Percentiles rank a stretch among this genome's conserved stretches.
Evolutionary conservation across 2,888 invertebrate species (phyloP).

Genomic region (Athalia cordata): DNA sequence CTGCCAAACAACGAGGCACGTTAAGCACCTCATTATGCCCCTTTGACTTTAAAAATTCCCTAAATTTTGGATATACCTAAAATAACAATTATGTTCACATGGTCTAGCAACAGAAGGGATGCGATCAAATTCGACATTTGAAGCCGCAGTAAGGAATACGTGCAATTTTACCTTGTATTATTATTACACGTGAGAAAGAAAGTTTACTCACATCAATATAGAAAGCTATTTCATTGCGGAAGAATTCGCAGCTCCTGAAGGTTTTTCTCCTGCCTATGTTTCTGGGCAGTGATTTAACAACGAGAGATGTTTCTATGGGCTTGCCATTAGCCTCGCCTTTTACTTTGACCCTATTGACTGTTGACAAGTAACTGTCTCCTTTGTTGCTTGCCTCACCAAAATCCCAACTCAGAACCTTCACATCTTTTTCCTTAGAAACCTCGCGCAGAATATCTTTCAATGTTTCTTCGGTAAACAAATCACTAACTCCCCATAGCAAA

Average conservation of each 20-base stretch:
- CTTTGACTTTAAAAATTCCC: constrained; percentile 61
- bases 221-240: constrained; percentile 82
- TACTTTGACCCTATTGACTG: constrained; percentile 78
- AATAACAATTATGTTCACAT: constrained; percentile 17
- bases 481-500: constrained; percentile 57
- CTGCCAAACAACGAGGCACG: constrained; percentile 67
- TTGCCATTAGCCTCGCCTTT: constrained; percentile 71
- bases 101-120: background rate
- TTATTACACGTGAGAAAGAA: background rate
- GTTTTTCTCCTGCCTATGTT: constrained; percentile 79
- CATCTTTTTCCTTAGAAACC: constrained; percentile 62
- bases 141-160: too few relatives aligned
- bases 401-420: constrained; percentile 71
- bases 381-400: constrained; percentile 75
- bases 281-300: constrained; percentile 82
- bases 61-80: constrained; percentile 63
- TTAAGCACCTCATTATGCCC: constrained; percentile 55
- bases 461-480: constrained; percentile 70
- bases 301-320: constrained; percentile 74
- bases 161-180: too few relatives aligned
- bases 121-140: too few relatives aligned
- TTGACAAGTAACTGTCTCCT: constrained; percentile 84
- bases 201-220: constrained; percentile 72
- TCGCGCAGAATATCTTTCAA: constrained; percentile 71
- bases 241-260: constrained; percentile 81